A percentile compares a stretch with the other conserved stretches of the same genome.
Evolutionary conservation across 2,797 vertebrate species (phyloP).

Genomic region (Catamblyrhynchus diadema): DNA sequence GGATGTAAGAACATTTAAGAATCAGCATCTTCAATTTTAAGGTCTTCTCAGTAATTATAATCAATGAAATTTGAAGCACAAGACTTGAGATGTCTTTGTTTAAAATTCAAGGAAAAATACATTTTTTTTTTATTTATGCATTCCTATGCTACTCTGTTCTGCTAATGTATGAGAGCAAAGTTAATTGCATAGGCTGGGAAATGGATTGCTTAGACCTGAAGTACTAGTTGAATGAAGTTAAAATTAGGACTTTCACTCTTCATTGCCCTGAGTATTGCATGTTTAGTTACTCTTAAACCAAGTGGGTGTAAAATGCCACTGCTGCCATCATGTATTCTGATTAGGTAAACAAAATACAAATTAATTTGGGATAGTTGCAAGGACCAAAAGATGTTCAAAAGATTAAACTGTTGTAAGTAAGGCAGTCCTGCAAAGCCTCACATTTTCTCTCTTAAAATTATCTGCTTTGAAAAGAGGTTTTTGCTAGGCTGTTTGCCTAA

Average conservation of each 20-base stretch:
- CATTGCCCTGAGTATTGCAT: neutral
- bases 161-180: neutral
- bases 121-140: neutral
- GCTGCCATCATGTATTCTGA: neutral
- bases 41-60: neutral
- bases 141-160: neutral
- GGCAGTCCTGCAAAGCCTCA: neutral
- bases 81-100: neutral
- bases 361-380: neutral
- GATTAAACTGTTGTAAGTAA: neutral
- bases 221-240: neutral
- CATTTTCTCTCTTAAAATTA: neutral
- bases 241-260: conserved; percentile 27
- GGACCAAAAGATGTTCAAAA: neutral
- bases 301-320: neutral
- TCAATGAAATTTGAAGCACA: neutral
- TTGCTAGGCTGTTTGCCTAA: neutral
- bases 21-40: neutral
- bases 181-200: neutral
- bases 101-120: neutral
- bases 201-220: neutral
- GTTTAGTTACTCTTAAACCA: neutral
- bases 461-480: neutral
- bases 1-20: neutral
- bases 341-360: neutral